phyloP scores from a whole-genome alignment of 2,113 vertebrate species.

The Mormyrus lacerda region DNA sequence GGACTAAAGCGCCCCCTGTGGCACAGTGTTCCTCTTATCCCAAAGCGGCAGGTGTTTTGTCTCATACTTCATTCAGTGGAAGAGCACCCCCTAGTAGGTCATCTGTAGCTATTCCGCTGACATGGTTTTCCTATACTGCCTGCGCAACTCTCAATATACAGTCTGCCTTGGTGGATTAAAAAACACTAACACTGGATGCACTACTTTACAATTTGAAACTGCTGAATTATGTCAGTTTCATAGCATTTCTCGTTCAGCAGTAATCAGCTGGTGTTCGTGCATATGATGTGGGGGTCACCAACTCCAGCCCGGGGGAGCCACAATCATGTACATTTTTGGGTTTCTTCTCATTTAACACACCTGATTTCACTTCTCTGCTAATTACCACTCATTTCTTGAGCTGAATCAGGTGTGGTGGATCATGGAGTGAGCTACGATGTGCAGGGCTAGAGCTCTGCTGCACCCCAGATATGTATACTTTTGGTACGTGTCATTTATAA shows the following conservation, averaged over 20 bases:
- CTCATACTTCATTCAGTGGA: background rate
- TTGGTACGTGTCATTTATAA: background rate
- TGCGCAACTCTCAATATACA: background rate
- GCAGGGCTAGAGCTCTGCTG: background rate
- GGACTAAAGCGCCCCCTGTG: background rate
- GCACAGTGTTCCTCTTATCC: background rate
- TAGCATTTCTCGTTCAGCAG: background rate
- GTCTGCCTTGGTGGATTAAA: background rate
- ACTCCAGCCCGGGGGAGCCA: background rate
- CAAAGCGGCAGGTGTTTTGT: background rate
- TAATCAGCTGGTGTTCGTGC: background rate
- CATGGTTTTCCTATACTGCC: background rate
- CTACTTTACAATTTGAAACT: background rate
- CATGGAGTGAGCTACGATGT: background rate
- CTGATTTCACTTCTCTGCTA: background rate
- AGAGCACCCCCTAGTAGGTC: background rate
- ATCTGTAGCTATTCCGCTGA: background rate
- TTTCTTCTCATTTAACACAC: too few relatives aligned
- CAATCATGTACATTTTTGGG: background rate
- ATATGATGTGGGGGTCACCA: background rate
- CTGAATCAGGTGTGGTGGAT: background rate
- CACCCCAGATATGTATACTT: background rate
- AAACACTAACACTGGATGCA: background rate
- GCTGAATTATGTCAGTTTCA: background rate
- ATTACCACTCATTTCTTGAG: background rate